Conservation (phyloP, 2,797 vertebrate species). For the Glossophaga mutica region DNA sequence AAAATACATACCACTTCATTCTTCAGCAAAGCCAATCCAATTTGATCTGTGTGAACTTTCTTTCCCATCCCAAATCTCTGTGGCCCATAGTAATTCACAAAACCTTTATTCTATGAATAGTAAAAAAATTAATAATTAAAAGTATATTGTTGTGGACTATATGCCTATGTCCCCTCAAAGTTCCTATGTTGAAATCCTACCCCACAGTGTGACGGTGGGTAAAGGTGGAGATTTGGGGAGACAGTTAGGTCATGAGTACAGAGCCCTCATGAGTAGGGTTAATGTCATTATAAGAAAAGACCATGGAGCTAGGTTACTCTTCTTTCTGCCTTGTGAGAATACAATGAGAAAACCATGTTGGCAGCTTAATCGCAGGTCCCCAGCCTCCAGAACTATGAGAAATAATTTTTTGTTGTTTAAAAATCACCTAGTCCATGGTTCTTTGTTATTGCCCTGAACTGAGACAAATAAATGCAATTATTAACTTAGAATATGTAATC, state of each 20-base stretch:
- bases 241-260: not conserved
- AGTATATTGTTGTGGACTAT: not conserved
- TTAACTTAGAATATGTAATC: not conserved
- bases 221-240: not conserved
- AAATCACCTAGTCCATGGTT: not conserved
- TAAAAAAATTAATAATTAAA: slow-evolving; percentile 61
- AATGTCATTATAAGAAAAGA: not conserved
- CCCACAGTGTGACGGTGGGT: not conserved
- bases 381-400: not conserved
- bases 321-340: not conserved
- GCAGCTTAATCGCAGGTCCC: not conserved
- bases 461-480: not conserved
- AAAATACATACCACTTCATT: slow-evolving; percentile 88
- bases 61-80: slow-evolving; percentile 94
- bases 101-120: slow-evolving; percentile 87
- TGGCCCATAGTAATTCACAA: slow-evolving; percentile 96
- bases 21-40: slow-evolving; percentile 93
- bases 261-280: not conserved
- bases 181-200: not conserved
- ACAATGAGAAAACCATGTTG: not conserved
- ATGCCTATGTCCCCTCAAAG: not conserved
- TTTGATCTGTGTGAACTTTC: slow-evolving; percentile 89
- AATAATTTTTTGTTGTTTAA: not conserved
- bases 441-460: not conserved
- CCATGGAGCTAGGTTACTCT: not conserved